Base-by-base conservation (phyloP, 2,113 vertebrate genomes). In the Paratilapia polleni region DNA sequence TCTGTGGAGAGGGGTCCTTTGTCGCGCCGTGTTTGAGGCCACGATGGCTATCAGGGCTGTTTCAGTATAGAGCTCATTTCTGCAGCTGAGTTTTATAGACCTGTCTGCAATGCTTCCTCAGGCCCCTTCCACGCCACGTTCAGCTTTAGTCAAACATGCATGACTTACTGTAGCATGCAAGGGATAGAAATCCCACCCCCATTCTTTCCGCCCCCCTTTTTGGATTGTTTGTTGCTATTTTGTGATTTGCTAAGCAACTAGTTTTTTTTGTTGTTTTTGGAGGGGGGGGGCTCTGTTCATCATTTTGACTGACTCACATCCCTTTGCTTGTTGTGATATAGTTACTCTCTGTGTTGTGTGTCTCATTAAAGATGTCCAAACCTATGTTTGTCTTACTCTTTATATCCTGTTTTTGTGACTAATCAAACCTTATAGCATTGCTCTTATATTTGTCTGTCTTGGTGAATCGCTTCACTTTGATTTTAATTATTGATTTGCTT, bases 71-170 rank as follows among this genome's bases (percentile, higher is more conserved):
- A 49, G 74, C 64, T 49, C 88, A 57, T 14, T 20, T 87, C 81
- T 83, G 80, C 70, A 43, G 54, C 77, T 52, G 1, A 60, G 63
- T 86, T 93, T 89, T 90, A 92, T 75, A 74, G 76, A 86, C 84
- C 77, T 57, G 78, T 92, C 91, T 94, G 88, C 88, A 49, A 47
- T 20, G 86, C 84, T 94, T 93, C 94, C 91, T 91, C 62, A 15
- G 31, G 83, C 84, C 77, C 12, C 57, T 89, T 93, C 1, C 93
- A 94, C 82, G 56, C 83, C 61, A 64, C 70, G 80, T 92, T 92
- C 49, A 82, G 11, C 63, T 31, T 49, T 58, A 82, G 38, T 84
- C 73, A 92, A 88, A 88, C 83, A 89, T 79, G 89, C 62, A 85
- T 86, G 81, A 79, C 83, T 86, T 81, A 28, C 61, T 86, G 87